Evolutionary conservation across 92 coral and sea anemone species (phyloP).

Genomic region (Zoanthus gigantus): DNA sequence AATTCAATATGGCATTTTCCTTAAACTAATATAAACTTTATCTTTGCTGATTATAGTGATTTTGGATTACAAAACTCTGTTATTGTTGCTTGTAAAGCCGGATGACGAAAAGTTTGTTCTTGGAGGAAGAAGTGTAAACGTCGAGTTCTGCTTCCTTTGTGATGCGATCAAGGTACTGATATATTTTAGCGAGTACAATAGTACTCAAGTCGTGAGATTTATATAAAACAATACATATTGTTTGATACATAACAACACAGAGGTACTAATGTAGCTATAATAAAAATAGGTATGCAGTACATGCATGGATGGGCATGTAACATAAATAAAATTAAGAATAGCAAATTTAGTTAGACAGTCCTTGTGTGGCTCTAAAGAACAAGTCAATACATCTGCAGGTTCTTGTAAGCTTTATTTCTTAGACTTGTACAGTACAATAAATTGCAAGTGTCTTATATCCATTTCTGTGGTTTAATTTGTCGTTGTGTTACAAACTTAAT

Average conservation of each 20-base stretch:
- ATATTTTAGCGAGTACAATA: not conserved
- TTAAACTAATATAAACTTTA: not conserved
- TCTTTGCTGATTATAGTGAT: constrained; percentile 9
- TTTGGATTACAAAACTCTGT: not conserved
- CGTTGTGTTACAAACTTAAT: not conserved
- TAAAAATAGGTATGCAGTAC: constrained; percentile 8
- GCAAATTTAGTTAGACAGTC: constrained; percentile 1
- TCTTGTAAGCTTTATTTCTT: constrained; percentile 7
- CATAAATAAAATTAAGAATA: not conserved
- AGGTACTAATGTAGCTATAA: not conserved
- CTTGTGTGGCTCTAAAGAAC: not conserved
- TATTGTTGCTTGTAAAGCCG: constrained; percentile 15
- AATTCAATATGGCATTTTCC: not conserved
- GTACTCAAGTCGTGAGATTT: not conserved
- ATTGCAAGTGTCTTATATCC: not conserved
- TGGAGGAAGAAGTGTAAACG: constrained; percentile 46
- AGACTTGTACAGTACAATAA: not conserved
- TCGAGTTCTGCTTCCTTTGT: constrained; percentile 52
- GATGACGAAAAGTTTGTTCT: constrained; percentile 42
- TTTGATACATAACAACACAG: constrained; percentile 1
- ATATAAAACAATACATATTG: not conserved
- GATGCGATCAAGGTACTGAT: constrained; percentile 48
- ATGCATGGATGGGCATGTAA: not conserved
- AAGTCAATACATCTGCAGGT: not conserved
- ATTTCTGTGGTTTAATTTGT: not conserved